Evolutionary conservation across 2,113 vertebrate genomes (phyloP).

Genomic region (Sylvia atricapilla): DNA sequence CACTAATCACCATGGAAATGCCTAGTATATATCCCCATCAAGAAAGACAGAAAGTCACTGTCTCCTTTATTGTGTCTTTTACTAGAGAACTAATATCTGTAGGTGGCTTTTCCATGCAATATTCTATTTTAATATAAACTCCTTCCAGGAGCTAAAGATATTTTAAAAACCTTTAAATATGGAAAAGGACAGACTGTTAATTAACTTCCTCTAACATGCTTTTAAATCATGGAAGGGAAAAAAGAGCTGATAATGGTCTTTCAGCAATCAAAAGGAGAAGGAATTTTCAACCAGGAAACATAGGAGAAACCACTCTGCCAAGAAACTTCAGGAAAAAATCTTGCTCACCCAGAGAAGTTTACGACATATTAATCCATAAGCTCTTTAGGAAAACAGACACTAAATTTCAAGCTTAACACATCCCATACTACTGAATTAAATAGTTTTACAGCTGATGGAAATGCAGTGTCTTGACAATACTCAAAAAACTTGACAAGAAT

Average conservation of each 20-base stretch:
- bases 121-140: conserved; percentile 19
- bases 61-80: not conserved
- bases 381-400: not conserved
- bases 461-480: not conserved
- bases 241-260: not conserved
- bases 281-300: not conserved
- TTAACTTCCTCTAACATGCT: not conserved
- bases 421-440: not conserved
- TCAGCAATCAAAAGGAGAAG: not conserved
- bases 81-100: conserved; percentile 21
- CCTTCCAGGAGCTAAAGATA: conserved; percentile 19
- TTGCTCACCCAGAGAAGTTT: not conserved
- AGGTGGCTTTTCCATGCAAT: conserved; percentile 12
- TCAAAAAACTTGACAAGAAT: not conserved
- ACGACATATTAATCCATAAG: not conserved
- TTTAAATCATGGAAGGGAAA: not conserved
- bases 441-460: not conserved
- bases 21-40: not conserved
- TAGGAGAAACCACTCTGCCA: not conserved
- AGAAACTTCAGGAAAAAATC: not conserved
- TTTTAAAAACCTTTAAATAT: conserved; percentile 14
- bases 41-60: conserved; percentile 12
- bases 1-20: conserved; percentile 39
- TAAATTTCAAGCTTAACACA: not conserved
- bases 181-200: conserved; percentile 25